Conservation (phyloP, 1,140 invertebrate species). For the Drosophila grimshawi region DNA sequence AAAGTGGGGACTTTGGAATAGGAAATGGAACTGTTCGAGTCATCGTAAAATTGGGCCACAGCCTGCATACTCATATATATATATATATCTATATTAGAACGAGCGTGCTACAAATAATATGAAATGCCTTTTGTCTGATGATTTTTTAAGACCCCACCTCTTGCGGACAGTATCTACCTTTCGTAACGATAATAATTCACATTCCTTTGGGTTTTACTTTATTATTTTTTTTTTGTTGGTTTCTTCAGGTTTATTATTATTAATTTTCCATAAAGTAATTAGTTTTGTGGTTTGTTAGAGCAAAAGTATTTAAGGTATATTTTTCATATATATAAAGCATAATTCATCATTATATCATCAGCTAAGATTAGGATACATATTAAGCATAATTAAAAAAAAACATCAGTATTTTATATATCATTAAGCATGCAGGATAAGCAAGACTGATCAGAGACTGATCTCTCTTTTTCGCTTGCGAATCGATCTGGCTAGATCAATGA, state of each 20-base stretch:
- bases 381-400: slow-evolving; percentile 40
- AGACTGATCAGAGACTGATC: slow-evolving; percentile 18
- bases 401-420: slow-evolving; percentile 32
- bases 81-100: background rate
- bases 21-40: slow-evolving; percentile 28
- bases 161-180: slow-evolving; percentile 23
- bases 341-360: slow-evolving; percentile 68
- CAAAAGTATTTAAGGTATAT: slow-evolving; percentile 34
- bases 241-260: slow-evolving; percentile 26
- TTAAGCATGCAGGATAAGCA: slow-evolving; percentile 3
- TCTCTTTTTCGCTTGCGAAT: slow-evolving; percentile 9
- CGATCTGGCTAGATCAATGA: background rate
- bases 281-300: slow-evolving; percentile 9
- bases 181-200: slow-evolving; percentile 33
- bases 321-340: slow-evolving; percentile 61
- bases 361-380: slow-evolving; percentile 36
- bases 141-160: slow-evolving; percentile 30
- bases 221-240: slow-evolving; percentile 11
- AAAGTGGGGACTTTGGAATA: slow-evolving; percentile 32
- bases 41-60: slow-evolving; percentile 37
- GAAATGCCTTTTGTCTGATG: slow-evolving; percentile 41
- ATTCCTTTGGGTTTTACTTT: background rate
- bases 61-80: slow-evolving; percentile 2
- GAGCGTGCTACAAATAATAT: background rate
- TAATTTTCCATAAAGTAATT: slow-evolving; percentile 30